Conservation (phyloP, 1,140 invertebrate genomes). For the Lineus longissimus region DNA sequence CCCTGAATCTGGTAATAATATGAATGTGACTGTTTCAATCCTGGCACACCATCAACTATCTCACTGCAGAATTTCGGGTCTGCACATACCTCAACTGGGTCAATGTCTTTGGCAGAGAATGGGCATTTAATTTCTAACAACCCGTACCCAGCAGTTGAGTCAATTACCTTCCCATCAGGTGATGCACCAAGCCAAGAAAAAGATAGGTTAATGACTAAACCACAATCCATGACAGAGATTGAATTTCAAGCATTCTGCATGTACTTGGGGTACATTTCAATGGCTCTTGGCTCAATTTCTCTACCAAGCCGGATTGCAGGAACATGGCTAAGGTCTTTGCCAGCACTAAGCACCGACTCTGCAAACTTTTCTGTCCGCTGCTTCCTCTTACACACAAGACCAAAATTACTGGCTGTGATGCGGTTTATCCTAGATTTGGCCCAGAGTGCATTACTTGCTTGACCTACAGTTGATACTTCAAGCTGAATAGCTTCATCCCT, state of each 20-base stretch:
- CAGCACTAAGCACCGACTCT: not conserved
- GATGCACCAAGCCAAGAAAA: conserved; percentile 5
- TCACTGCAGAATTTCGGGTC: not conserved
- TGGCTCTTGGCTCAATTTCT: not conserved
- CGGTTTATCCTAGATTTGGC: not conserved
- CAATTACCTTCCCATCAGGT: not conserved
- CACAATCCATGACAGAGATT: not conserved
- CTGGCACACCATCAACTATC: conserved; percentile 6
- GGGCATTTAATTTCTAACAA: conserved; percentile 1
- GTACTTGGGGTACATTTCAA: not conserved
- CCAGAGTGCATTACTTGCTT: not conserved
- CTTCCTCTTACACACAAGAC: not conserved
- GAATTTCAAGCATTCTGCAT: not conserved
- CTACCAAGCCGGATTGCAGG: not conserved
- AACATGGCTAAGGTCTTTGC: not conserved
- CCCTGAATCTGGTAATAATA: conserved; percentile 53
- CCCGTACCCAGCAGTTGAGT: not conserved
- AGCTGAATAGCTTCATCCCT: not conserved
- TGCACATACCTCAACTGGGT: not conserved
- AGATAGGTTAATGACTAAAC: not conserved
- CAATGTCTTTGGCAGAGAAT: not conserved
- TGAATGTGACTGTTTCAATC: conserved; percentile 38
- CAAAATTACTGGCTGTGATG: not conserved
- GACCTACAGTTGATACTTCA: not conserved
- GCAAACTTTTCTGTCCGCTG: not conserved